Percentiles rank a stretch among this genome's conserved stretches.
Evolutionary conservation across 2,113 vertebrate genomes (phyloP).

Genomic region (Thalassarche chlororhynchos): DNA sequence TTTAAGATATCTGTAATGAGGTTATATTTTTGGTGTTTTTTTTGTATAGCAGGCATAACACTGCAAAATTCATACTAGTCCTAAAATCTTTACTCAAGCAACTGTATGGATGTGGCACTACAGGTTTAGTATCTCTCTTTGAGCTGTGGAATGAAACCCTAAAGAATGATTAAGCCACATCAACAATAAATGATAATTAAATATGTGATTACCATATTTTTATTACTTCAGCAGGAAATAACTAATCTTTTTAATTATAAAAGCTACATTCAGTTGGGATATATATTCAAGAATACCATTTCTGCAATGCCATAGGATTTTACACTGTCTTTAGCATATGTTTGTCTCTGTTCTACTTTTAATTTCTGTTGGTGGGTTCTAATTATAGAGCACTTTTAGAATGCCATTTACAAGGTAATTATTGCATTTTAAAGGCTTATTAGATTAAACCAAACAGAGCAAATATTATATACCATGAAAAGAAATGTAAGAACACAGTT

Average conservation of each 20-base stretch:
- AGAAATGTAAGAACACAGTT: not conserved
- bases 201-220: not conserved
- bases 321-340: not conserved
- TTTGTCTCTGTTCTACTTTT: not conserved
- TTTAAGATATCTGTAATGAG: not conserved
- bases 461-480: not conserved
- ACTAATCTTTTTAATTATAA: not conserved
- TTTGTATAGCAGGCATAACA: not conserved
- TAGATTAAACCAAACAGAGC: not conserved
- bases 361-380: not conserved
- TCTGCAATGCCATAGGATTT: not conserved
- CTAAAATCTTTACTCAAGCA: not conserved
- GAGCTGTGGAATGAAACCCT: not conserved
- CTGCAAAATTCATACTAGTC: not conserved
- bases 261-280: not conserved
- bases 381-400: not conserved
- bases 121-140: not conserved
- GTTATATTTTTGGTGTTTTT: not conserved
- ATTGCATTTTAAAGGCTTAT: not conserved
- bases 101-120: not conserved
- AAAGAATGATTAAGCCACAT: not conserved
- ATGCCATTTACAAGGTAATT: not conserved
- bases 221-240: not conserved
- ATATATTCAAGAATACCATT: not conserved
- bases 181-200: not conserved